Evolutionary conservation across 2,113 vertebrate species (phyloP), one percentile per base, ranked within the genome.

Genomic region (Scomber scombrus): DNA sequence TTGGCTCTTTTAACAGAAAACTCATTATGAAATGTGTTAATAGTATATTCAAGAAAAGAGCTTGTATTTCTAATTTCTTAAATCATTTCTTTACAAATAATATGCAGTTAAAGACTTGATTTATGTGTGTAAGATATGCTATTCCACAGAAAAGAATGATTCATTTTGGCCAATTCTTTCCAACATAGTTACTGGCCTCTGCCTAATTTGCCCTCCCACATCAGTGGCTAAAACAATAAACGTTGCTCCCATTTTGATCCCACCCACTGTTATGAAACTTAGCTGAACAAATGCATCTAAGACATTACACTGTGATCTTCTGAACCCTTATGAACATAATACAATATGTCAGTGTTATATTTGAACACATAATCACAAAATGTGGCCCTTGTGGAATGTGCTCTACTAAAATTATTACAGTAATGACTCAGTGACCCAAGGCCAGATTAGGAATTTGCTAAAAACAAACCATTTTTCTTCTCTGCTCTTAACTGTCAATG

Each of bases 381-480:
- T 61, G 26, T 45, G 34, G n/a, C 70, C 34, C 16, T 13, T 19
- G 65, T 64, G 29, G 19, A 11, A 78, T 57, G 8, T 51, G 14
- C 29, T 46, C 26, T 67, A 47, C 60, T 79, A 8, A 55, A 58
- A 60, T 57, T 11, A 71, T 62, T 23, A 29, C 47, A 21, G 14
- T 31, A 34, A n/a, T 45, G 31, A 71, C 47, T 19, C 9, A n/a
- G n/a, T 65, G 62, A 21, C 75, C 74, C 26, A 13, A 49, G 62
- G 49, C 21, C 55, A 67, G 6, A 47, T 66, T 78, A 31, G 23
- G 63, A 55, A 78, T 62, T 40, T 49, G 31, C n/a, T 26, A 26
- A 79, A 82, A 63, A 40, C 16, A 50, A 56, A 54, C 1, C 0
- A 7, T 45, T 75, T 75, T 18, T 34, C 23, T 34, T 49, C 43